Conservation (phyloP, 2,888 invertebrate species). For the Eupithecia abbreviata region DNA sequence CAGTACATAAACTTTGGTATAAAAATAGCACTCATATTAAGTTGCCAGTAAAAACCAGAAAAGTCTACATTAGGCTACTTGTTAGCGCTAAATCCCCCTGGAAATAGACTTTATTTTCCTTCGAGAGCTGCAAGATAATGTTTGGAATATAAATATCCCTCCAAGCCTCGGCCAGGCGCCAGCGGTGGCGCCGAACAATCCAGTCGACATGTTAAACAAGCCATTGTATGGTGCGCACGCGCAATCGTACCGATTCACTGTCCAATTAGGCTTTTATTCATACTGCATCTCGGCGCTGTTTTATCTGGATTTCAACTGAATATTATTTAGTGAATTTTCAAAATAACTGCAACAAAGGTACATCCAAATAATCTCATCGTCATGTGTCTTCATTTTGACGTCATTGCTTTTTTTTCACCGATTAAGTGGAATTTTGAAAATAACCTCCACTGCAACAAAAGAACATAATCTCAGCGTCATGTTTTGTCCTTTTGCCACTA, state of each 20-base stretch:
- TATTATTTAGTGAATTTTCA: slow-evolving; percentile 24
- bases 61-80: not conserved
- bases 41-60: not conserved
- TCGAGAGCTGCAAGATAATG: slow-evolving; percentile 9
- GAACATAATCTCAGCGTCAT: not conserved
- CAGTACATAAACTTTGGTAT: not conserved
- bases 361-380: not conserved
- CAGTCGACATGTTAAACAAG: slow-evolving; percentile 58
- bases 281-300: slow-evolving; percentile 28
- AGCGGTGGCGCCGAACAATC: slow-evolving; percentile 51
- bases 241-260: slow-evolving; percentile 48
- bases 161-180: slow-evolving; percentile 56
- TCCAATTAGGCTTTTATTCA: slow-evolving; percentile 52
- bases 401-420: too few relatives aligned
- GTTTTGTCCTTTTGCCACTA: not conserved
- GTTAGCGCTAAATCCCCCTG: not conserved
- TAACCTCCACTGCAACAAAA: not conserved
- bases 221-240: slow-evolving; percentile 62
- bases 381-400: not conserved
- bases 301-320: slow-evolving; percentile 15
- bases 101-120: slow-evolving; percentile 8
- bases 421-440: slow-evolving; percentile 10
- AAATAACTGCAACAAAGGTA: not conserved
- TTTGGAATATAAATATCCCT: slow-evolving; percentile 18
- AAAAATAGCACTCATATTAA: not conserved